These are phyloP conservation scores for Axinella damicornis DNA, from an alignment of 37 sponge, comb jelly and placozoan genomes.

Conservation along the genomic window DNA sequence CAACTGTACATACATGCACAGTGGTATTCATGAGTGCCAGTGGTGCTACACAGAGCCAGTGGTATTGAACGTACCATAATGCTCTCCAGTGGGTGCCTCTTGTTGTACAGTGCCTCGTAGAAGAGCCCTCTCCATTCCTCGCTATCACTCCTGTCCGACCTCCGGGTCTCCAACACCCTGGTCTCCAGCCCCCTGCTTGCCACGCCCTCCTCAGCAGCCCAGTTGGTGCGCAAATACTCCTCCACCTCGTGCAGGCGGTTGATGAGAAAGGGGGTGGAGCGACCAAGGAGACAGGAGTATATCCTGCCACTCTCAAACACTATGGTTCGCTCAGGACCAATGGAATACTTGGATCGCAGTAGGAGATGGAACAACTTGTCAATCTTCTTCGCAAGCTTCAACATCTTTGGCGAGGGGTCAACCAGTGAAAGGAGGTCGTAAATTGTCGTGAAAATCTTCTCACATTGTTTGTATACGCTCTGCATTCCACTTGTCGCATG, in stretches of 20 bases:
- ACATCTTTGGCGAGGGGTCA: conserved; percentile 57
- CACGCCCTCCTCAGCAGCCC: background rate
- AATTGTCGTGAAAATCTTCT: conserved; percentile 9
- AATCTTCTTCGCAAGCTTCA: conserved; percentile 21
- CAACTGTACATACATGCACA: no score
- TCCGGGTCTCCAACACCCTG: background rate
- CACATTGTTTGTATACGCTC: background rate
- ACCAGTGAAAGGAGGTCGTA: conserved; percentile 70
- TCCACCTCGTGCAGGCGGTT: conserved; percentile 75
- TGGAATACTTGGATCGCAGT: conserved; percentile 12
- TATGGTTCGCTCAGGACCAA: background rate
- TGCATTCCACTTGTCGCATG: background rate
- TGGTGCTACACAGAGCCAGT: no score
- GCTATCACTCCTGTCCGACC: background rate
- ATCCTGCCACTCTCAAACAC: conserved; percentile 49
- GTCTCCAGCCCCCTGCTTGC: background rate
- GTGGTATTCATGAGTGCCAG: no score
- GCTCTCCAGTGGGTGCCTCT: conserved; percentile 77
- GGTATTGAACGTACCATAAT: conserved; percentile 51
- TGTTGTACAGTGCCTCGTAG: conserved; percentile 47
- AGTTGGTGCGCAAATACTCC: conserved; percentile 49
- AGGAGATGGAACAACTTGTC: conserved; percentile 63
- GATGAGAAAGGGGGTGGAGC: conserved; percentile 53
- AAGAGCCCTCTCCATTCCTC: conserved; percentile 68
- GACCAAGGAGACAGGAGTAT: conserved; percentile 82